Percentiles rank a stretch among this genome's conserved stretches.
phyloP scores from a whole-genome alignment of 2,797 vertebrate genomes.

The Fistularia commersonii region DNA sequence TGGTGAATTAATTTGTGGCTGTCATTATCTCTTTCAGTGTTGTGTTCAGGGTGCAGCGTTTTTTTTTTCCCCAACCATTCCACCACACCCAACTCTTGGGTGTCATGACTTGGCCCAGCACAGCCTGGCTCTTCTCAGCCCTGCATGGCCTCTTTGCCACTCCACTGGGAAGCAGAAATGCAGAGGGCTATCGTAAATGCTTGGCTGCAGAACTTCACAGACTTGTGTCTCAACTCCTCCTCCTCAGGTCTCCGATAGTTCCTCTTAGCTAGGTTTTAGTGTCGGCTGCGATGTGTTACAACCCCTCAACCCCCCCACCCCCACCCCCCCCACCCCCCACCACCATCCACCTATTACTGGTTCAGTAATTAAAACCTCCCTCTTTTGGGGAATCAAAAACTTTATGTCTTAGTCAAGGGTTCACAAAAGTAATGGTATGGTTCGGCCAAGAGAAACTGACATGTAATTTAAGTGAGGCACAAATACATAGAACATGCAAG shows the following conservation, averaged over 20 bases:
- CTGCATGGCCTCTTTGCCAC: conserved; percentile 57
- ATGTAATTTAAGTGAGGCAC: background rate
- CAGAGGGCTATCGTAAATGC: conserved; percentile 58
- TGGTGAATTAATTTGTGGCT: conserved; percentile 63
- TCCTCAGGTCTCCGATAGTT: conserved; percentile 41
- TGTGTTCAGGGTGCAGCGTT: conserved; percentile 23
- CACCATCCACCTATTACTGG: conserved; percentile 15
- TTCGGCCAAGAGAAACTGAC: too few relatives aligned
- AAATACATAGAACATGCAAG: background rate
- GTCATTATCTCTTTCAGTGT: conserved; percentile 62
- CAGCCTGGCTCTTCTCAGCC: conserved; percentile 36
- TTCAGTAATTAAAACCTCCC: conserved; percentile 28
- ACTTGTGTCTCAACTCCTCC: conserved; percentile 29
- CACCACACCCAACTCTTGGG: conserved; percentile 43
- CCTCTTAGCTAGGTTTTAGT: conserved; percentile 40
- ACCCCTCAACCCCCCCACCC: background rate
- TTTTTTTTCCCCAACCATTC: conserved; percentile 25
- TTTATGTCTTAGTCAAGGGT: conserved; percentile 20
- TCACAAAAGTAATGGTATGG: conserved; percentile 18
- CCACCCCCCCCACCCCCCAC: too few relatives aligned
- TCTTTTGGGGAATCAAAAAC: conserved; percentile 24
- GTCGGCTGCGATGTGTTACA: conserved; percentile 17
- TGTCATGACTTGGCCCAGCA: conserved; percentile 44
- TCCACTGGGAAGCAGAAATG: conserved; percentile 63
- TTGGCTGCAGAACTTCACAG: conserved; percentile 58